Evolutionary conservation across 2,113 vertebrate species (phyloP).

Genomic region (Phrynosoma blainvillii): DNA sequence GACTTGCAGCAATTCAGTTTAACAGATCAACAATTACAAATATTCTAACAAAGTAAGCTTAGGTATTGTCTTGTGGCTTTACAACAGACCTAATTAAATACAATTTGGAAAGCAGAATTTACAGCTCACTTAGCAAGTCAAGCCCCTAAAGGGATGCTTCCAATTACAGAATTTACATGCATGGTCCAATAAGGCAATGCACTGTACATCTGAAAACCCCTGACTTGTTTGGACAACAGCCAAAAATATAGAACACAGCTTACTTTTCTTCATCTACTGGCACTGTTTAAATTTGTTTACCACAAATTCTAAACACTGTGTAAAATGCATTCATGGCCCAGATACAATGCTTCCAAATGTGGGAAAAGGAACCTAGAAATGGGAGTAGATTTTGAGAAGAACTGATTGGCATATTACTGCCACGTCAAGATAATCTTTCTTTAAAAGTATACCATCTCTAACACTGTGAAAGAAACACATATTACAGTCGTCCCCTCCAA

Average conservation of each 20-base stretch:
- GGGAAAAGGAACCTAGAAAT: conserved; percentile 47
- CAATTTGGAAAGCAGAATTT: conserved; percentile 73
- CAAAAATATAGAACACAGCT: conserved; percentile 47
- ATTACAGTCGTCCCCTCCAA: background rate
- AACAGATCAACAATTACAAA: conserved; percentile 73
- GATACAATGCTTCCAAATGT: conserved; percentile 50
- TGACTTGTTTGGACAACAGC: conserved; percentile 53
- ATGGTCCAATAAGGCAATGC: conserved; percentile 56
- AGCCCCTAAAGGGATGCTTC: conserved; percentile 63
- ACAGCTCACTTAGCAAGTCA: conserved; percentile 70
- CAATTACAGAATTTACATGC: conserved; percentile 63
- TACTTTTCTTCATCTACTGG: conserved; percentile 38
- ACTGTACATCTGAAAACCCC: conserved; percentile 56
- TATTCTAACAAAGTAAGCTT: conserved; percentile 74
- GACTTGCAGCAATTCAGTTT: conserved; percentile 71
- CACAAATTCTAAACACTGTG: conserved; percentile 6
- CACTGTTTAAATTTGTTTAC: background rate
- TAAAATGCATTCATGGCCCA: conserved; percentile 35
- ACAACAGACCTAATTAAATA: conserved; percentile 73
- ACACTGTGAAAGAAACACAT: background rate
- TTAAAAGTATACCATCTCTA: background rate
- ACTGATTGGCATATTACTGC: background rate
- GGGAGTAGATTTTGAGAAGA: conserved; percentile 34
- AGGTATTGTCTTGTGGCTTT: conserved; percentile 72
- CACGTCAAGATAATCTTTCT: background rate